phyloP scores from a whole-genome alignment of 92 coral and sea anemone species.

The Desmophyllum pertusum region DNA sequence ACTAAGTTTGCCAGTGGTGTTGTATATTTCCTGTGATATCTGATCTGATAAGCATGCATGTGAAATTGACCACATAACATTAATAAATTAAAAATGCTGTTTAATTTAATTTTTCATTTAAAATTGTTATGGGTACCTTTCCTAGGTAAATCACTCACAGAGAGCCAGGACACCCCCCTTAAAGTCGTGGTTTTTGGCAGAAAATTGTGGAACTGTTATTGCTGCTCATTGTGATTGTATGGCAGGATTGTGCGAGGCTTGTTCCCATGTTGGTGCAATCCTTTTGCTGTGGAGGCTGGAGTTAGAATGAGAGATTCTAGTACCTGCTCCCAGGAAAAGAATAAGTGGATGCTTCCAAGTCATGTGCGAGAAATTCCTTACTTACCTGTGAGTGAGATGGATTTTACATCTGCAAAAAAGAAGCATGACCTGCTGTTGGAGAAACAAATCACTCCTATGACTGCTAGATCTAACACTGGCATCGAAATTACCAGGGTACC shows the following conservation, averaged over 20 bases:
- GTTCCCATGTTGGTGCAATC: slow-evolving; percentile 71
- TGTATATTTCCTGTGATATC: slow-evolving; percentile 17
- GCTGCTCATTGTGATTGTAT: slow-evolving; percentile 66
- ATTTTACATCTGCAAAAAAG: slow-evolving; percentile 58
- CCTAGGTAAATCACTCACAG: slow-evolving; percentile 50
- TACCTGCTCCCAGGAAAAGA: slow-evolving; percentile 55
- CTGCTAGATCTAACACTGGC: slow-evolving; percentile 1
- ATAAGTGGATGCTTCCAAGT: slow-evolving; percentile 63
- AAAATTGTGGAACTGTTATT: slow-evolving; percentile 50
- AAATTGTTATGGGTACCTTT: neutral
- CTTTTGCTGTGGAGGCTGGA: slow-evolving; percentile 72
- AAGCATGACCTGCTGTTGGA: neutral
- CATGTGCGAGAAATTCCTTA: slow-evolving; percentile 57
- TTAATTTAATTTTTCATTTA: neutral
- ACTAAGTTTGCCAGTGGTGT: slow-evolving; percentile 13
- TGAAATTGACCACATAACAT: too few relatives aligned
- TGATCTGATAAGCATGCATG: too few relatives aligned
- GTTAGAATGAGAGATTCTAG: slow-evolving; percentile 45
- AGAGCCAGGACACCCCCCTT: slow-evolving; percentile 64
- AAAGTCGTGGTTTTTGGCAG: slow-evolving; percentile 50
- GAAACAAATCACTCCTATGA: neutral
- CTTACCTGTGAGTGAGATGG: slow-evolving; percentile 43
- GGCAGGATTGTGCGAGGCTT: slow-evolving; percentile 63
- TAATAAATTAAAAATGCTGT: too few relatives aligned
- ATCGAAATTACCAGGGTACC: slow-evolving; percentile 2